Conservation (phyloP, 1,140 invertebrate genomes). For the Orius insidiosus region DNA sequence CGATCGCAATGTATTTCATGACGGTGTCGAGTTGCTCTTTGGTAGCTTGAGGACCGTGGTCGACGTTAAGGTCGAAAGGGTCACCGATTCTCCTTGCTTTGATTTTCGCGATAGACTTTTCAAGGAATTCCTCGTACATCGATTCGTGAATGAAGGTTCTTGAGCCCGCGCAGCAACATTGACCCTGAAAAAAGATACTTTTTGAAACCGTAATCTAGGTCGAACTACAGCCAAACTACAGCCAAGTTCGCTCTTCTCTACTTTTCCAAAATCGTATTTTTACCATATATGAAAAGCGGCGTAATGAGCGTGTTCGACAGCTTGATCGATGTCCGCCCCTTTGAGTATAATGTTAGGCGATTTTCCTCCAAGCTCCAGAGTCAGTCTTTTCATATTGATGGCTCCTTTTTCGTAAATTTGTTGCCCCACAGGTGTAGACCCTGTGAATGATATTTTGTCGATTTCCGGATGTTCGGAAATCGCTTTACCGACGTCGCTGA, state of each 20-base stretch:
- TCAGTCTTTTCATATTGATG: constrained; percentile 76
- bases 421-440: constrained; percentile 80
- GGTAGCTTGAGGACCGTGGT: constrained; percentile 57
- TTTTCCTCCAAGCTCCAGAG: constrained; percentile 88
- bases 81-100: constrained; percentile 56
- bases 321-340: constrained; percentile 65
- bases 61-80: constrained; percentile 46
- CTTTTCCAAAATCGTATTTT: too few relatives aligned
- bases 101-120: constrained; percentile 49
- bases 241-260: too few relatives aligned
- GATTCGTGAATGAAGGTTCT: constrained; percentile 72
- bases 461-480: constrained; percentile 58
- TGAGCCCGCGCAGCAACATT: constrained; percentile 82
- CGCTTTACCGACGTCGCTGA: constrained; percentile 66
- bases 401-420: constrained; percentile 55
- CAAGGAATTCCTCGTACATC: constrained; percentile 79
- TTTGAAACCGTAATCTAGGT: too few relatives aligned
- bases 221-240: too few relatives aligned
- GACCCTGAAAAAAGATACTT: constrained; percentile 43
- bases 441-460: constrained; percentile 61
- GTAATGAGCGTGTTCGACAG: constrained; percentile 64
- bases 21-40: constrained; percentile 7
- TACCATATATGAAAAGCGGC: constrained; percentile 70
- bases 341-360: constrained; percentile 82
- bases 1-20: constrained; percentile 47